Percentiles rank a stretch among this genome's conserved stretches.
These are phyloP conservation scores for Archips xylosteana DNA, from an alignment of 2,888 invertebrate species.

Conservation along the genomic window DNA sequence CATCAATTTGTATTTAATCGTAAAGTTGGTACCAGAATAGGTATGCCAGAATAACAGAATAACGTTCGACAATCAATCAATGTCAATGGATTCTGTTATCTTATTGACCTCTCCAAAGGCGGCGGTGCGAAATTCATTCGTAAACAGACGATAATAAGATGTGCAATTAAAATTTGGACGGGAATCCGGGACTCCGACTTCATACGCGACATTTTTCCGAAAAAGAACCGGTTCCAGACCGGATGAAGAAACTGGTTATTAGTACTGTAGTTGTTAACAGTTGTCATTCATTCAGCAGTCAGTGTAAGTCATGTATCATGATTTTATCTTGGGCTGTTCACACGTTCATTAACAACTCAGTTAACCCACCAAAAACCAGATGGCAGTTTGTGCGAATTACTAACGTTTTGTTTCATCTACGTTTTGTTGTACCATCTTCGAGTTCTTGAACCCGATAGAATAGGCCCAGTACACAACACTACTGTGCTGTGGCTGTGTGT, in stretches of 20 bases:
- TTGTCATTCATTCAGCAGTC: not conserved
- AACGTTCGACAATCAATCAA: no score
- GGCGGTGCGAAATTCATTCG: not conserved
- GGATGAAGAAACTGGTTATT: conserved; percentile 1
- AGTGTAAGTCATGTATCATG: not conserved
- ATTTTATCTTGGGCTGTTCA: conserved; percentile 2
- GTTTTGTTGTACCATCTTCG: no score
- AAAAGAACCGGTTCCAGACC: not conserved
- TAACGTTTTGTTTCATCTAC: no score
- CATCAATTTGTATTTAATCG: no score
- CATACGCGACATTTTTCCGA: not conserved
- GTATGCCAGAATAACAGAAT: no score
- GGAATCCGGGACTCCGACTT: not conserved
- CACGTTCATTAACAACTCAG: not conserved
- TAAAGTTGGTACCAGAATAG: no score
- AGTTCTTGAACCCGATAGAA: no score
- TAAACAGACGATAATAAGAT: not conserved
- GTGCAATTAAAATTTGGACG: not conserved
- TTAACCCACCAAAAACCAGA: not conserved
- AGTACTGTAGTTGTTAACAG: not conserved
- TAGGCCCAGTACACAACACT: no score
- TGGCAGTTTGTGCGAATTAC: not conserved
- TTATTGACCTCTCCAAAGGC: not conserved
- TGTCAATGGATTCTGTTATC: not conserved
- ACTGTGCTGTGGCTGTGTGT: no score